phyloP scores from a whole-genome alignment of 23 tunicate species.

The Ciona savignyi region DNA sequence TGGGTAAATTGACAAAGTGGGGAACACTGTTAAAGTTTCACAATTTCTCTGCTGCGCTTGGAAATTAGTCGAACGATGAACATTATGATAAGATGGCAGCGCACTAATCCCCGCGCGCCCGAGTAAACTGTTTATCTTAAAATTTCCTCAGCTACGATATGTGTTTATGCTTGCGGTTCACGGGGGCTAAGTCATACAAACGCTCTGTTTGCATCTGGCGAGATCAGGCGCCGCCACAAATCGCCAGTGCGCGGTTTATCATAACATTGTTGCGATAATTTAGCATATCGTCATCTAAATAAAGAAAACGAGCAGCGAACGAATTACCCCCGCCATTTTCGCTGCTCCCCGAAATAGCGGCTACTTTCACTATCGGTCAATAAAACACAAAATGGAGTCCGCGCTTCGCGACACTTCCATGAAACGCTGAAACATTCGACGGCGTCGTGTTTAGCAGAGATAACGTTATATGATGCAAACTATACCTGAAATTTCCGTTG shows the following conservation, averaged over 20 bases:
- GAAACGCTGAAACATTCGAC: too few species aligned
- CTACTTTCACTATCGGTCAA: too few species aligned
- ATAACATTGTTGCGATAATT: not conserved
- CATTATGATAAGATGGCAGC: not conserved
- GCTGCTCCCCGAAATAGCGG: too few species aligned
- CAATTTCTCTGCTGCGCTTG: too few species aligned
- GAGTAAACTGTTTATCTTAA: slow-evolving; percentile 8
- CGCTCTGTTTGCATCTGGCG: not conserved
- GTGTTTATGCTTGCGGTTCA: slow-evolving; percentile 5
- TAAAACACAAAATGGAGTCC: too few species aligned
- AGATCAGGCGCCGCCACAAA: not conserved
- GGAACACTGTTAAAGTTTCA: too few species aligned
- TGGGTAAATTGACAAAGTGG: not conserved
- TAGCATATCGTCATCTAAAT: not conserved
- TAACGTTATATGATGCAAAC: not conserved
- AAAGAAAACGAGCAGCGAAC: too few species aligned
- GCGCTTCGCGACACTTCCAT: too few species aligned
- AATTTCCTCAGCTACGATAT: slow-evolving; percentile 24
- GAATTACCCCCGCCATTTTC: too few species aligned
- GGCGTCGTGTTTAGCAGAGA: too few species aligned
- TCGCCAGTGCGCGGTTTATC: not conserved
- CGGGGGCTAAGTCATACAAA: not conserved
- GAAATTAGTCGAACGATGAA: not conserved
- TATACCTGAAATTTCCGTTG: slow-evolving; percentile 96
- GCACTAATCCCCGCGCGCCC: slow-evolving; percentile 7